Evolutionary conservation across 2,888 invertebrate species (phyloP).

Genomic region (Rhagophthalmus giganteus): DNA sequence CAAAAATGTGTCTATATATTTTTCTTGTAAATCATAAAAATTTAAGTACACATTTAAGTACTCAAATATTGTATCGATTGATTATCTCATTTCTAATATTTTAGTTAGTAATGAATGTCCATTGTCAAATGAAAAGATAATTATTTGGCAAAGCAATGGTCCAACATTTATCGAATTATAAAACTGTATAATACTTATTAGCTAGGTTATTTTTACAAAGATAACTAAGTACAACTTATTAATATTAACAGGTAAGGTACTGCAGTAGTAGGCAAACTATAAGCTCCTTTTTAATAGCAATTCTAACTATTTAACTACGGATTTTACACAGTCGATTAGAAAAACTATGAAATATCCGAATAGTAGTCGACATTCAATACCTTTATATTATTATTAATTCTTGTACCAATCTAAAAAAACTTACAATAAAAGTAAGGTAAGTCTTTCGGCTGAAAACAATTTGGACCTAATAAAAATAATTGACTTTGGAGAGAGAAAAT

Average conservation of each 20-base stretch:
- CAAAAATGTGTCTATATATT: conserved; percentile 15
- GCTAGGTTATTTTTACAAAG: no score
- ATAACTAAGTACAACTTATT: conserved; percentile 16
- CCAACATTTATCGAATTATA: conserved; percentile 16
- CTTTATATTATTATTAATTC: conserved; percentile 1
- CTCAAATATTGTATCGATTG: conserved; percentile 25
- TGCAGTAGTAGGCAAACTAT: conserved; percentile 40
- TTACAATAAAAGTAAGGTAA: not conserved
- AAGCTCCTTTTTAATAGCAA: conserved; percentile 38
- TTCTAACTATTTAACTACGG: conserved; percentile 8
- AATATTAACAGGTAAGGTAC: conserved; percentile 16
- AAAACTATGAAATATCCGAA: conserved; percentile 2
- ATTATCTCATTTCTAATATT: conserved; percentile 27
- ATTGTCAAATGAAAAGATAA: conserved; percentile 7
- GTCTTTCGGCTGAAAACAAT: conserved; percentile 5
- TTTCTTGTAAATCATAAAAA: conserved; percentile 19
- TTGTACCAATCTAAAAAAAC: not conserved
- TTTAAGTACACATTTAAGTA: conserved; percentile 30
- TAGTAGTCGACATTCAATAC: conserved; percentile 3
- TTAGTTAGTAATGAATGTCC: no score
- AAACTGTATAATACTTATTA: conserved; percentile 4
- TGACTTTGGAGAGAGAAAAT: conserved; percentile 11
- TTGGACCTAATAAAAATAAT: conserved; percentile 12
- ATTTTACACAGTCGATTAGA: conserved; percentile 10
- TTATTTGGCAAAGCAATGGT: conserved; percentile 30